These are phyloP conservation scores for Nylanderia fulva DNA, from an alignment of 1,140 invertebrate species.

Conservation along the genomic window DNA sequence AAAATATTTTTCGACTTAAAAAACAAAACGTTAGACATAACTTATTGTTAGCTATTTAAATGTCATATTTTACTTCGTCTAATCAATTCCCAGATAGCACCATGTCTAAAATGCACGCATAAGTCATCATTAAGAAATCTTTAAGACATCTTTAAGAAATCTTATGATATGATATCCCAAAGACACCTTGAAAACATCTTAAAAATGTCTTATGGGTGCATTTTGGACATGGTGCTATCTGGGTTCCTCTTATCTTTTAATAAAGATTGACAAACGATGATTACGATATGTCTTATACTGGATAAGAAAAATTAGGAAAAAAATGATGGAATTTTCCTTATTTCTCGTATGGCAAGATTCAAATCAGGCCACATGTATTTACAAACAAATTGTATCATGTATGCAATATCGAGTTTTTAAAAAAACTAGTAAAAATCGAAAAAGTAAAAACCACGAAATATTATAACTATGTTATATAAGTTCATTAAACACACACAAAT, in stretches of 20 bases:
- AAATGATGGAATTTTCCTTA: not conserved
- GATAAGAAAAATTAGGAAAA: not conserved
- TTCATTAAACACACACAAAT: not conserved
- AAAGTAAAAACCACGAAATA: not conserved
- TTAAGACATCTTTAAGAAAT: no score
- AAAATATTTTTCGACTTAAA: conserved; percentile 2
- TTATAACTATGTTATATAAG: not conserved
- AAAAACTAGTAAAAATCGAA: no score
- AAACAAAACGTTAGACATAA: not conserved
- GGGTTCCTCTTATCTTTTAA: no score
- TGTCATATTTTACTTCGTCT: no score
- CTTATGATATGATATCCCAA: no score
- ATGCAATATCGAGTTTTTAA: not conserved
- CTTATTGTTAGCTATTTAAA: not conserved
- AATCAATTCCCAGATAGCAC: no score
- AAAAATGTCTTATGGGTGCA: no score
- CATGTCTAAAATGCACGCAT: no score
- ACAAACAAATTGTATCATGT: not conserved
- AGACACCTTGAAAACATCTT: no score
- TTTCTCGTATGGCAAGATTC: not conserved
- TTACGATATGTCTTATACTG: not conserved
- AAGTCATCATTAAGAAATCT: no score
- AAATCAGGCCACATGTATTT: not conserved
- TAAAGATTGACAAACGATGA: not conserved
- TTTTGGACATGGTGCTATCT: no score